Evolutionary conservation across 2,888 invertebrate genomes (phyloP), one percentile per base, ranked within the genome.

Genomic region (Athripsodes cinereus): DNA sequence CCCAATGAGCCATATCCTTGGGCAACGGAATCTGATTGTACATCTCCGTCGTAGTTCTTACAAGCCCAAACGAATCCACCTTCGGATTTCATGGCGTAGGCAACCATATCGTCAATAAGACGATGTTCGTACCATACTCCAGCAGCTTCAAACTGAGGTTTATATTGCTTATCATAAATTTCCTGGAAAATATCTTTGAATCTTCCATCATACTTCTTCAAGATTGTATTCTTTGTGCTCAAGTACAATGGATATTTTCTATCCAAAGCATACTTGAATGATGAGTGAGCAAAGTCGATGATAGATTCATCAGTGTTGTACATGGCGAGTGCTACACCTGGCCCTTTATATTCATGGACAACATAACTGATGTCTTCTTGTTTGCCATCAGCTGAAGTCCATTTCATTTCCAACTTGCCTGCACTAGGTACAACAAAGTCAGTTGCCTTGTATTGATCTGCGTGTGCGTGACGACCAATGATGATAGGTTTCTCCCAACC

Each of bases 61-160:
- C 98, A 99, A 8, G 98, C 96, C 98, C 98, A 99, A 0, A 99
- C 96, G 73, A 98, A 99, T 46, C 98, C 98, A 65, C 99, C 99
- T 67, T 96, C 94, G 0, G 94, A 92, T 74, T 98, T 98, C 92
- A 98, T 92, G 31, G 90, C 88, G 69, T 96, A 96, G 1, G 98
- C 98, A 13, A 98, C 97, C 98, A 98, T 98, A 69, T 99, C 98
- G 72, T 99, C 98, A 69, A 99, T 99, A 55, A 99, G 79, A 61
- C 98, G 85, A 74, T 99, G 98, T 73, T 99, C 98, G 71, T 99
- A 99, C 96, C 96, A 97, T 67, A 98, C 88, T 2, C 87, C 87
- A 62, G 85, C 85, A 1, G 86, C 88, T 72, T 97, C 96, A 72
- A 78, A 99, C 66, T 89, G 73, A 0, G 78, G 58, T 73, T 91